Evolutionary conservation across 2,113 vertebrate genomes (phyloP).

Genomic region (Myotis brandtii): DNA sequence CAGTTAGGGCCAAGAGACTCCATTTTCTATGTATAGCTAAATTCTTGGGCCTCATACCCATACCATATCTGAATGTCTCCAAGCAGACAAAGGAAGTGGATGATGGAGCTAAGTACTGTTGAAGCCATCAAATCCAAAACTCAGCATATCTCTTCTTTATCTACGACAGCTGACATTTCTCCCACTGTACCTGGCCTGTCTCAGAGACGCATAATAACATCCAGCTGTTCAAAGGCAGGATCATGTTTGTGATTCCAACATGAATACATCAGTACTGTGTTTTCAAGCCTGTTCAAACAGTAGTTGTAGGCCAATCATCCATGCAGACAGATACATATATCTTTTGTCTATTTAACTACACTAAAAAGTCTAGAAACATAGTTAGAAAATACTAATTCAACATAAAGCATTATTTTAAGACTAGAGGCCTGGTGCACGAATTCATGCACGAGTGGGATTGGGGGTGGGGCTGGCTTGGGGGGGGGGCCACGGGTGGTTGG

Average conservation of each 20-base stretch:
- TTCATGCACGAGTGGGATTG: too few species aligned
- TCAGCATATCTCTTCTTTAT: background rate
- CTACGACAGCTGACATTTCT: background rate
- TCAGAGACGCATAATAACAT: background rate
- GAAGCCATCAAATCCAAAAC: background rate
- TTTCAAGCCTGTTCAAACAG: background rate
- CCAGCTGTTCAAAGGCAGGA: conserved; percentile 3
- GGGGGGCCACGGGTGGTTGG: too few species aligned
- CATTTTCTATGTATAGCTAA: background rate
- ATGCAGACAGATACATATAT: background rate
- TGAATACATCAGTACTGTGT: background rate
- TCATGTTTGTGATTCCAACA: background rate
- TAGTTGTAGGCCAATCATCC: background rate
- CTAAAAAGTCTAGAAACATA: background rate
- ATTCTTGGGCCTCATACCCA: background rate
- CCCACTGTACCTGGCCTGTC: background rate
- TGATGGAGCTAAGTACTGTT: background rate
- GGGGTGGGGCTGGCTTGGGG: too few species aligned
- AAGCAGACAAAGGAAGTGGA: background rate
- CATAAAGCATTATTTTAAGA: conserved; percentile 30
- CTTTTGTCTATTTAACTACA: background rate
- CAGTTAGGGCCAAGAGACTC: background rate
- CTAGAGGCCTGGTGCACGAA: too few species aligned
- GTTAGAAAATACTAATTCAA: background rate
- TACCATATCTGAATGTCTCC: background rate